A percentile compares a stretch with the other conserved stretches of the same genome.
Evolutionary conservation across 92 coral and sea anemone species (phyloP).

Genomic region (Pocillopora grandis): DNA sequence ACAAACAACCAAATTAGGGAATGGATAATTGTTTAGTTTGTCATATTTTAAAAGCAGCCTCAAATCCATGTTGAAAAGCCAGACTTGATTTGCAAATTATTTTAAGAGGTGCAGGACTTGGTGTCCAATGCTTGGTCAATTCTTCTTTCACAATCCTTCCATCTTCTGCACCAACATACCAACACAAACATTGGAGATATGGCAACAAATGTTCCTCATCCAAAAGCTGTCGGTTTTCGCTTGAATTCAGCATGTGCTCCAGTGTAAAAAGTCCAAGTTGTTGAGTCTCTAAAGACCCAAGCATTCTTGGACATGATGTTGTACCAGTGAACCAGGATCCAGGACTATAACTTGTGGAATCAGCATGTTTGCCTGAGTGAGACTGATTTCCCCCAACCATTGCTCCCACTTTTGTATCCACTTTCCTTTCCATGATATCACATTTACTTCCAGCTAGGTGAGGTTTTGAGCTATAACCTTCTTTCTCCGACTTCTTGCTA

Average conservation of each 20-base stretch:
- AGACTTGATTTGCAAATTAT: constrained; percentile 68
- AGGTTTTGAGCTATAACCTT: not conserved
- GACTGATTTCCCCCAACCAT: not conserved
- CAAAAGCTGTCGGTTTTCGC: constrained; percentile 69
- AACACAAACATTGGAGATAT: constrained; percentile 62
- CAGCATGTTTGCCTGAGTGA: not conserved
- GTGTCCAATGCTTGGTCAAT: constrained; percentile 48
- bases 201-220: constrained; percentile 56
- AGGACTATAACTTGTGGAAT: not conserved
- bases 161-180: constrained; percentile 57
- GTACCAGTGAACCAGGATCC: not conserved
- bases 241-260: constrained; percentile 61
- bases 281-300: constrained; percentile 67
- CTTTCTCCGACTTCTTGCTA: not conserved
- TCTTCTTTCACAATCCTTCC: constrained; percentile 33
- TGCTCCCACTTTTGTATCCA: not conserved
- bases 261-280: constrained; percentile 70
- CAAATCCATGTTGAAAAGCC: constrained; percentile 64
- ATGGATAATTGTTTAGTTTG: not conserved
- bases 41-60: constrained; percentile 48
- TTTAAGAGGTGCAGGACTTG: constrained; percentile 58
- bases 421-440: not conserved
- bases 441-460: too few relatives aligned
- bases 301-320: constrained; percentile 4
- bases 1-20: too few relatives aligned